Base-by-base conservation (phyloP, 2,113 vertebrate species). In the Columba livia region DNA sequence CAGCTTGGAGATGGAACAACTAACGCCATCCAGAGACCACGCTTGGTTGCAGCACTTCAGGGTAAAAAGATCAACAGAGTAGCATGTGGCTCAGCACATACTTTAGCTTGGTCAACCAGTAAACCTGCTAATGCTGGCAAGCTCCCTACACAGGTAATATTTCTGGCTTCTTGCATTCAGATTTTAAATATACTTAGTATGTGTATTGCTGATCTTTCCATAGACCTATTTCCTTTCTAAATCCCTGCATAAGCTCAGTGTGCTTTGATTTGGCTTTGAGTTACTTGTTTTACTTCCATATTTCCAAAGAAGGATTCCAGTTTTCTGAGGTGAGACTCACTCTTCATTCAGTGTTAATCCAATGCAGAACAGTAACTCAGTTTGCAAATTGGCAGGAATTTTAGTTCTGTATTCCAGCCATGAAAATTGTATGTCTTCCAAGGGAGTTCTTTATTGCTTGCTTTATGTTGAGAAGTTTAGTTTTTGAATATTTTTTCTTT, bases 1-100 rank as follows among this genome's bases (percentile, higher is more conserved):
- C 99, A 99, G 53, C 98, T 99, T 62, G 99, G 99, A 93, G 99
- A 99, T 60, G 99, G 99, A 61, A 99, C 99, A 77, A 99, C 99
- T 28, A 99, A 99, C 23, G 99, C 99, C 93, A 99, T 99, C 94
- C 99, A 99, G 94, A 98, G 99, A 96, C 99, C 99, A 1, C 98
- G 99, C 26, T 97, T 99, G 77, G 99, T 99, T 47, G 98, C 98
- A 26, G 99, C 99, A 4, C 98, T 99, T 84, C 99, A 99, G 98
- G 99, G 99, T 67, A 99, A 99, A 98, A 99, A 99, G 96, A 99
- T 99, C 95, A 99, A 99, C 98, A 97, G 99, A 29, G 99, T 99
- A 91, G 99, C 99, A 69, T 99, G 99, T 79, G 99, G 99, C 32
- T 99, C 99, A 8, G 99, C 99, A 14, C 99, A 99, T 96, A 99